Evolutionary conservation across 2,113 vertebrate species (phyloP), one percentile per base, ranked within the genome.

Genomic region (Aegithalos caudatus): DNA sequence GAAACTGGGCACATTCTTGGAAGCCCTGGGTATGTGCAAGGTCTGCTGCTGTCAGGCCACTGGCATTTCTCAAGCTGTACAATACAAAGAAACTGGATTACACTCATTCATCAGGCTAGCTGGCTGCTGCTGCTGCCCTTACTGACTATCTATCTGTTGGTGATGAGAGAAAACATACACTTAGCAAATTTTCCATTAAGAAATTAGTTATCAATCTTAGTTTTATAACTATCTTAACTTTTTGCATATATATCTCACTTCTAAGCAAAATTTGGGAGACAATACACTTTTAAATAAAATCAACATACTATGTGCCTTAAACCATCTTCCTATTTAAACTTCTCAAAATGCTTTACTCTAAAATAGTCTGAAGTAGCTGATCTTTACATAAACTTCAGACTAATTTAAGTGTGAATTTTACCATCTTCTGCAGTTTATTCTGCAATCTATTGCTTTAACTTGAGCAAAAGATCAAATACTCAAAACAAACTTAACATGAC

Each of bases 21-120:
- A 99, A 99, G 88, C 99, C 99, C 97, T 99, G 99, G 96, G 98
- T 98, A 61, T 98, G 98, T 82, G 99, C 99, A 98, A 99, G 98
- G 97, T 99, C 99, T 61, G 99, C 99, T 81, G 99, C 99, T 8
- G 99, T 99, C 98, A 99, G 98, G 94, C 99, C 99, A 87, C 98
- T 99, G 97, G 98, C 98, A 94, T 99, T 99, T 98, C 98, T 99
- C 92, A 99, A 98, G 98, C 99, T 99, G 98, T 81, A 97, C 89
- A 92, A 98, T 96, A 97, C 97, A 98, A 98, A 98, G 85, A 97
- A 84, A 91, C 90, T 97, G 98, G 98, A 98, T 99, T 98, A 99
- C 97, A 90, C 54, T 94, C 97, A 84, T 67, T 79, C 88, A 83
- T 85, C 92, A 76, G 28, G 70, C 40, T 14, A 86, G 50, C 74